Conservation (phyloP, 2,797 vertebrate species). For the Choloepus didactylus region DNA sequence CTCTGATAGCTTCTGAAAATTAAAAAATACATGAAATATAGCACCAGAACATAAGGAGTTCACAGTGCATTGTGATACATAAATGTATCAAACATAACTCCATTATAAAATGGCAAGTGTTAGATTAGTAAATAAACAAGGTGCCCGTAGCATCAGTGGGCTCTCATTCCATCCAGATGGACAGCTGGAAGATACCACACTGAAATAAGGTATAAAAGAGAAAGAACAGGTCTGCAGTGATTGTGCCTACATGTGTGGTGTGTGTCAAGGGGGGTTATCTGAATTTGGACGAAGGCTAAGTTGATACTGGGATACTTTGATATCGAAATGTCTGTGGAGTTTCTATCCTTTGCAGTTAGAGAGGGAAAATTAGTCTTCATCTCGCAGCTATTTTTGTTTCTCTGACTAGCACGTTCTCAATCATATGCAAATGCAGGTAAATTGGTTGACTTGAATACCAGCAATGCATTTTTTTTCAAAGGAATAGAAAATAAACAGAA, state of each 20-base stretch:
- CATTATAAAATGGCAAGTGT: too few relatives aligned
- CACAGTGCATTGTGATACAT: accelerated
- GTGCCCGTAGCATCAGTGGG: neutral
- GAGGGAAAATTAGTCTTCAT: neutral
- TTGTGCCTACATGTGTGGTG: accelerated
- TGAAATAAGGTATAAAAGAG: neutral
- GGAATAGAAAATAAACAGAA: neutral
- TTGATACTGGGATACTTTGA: neutral
- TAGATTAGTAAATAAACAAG: neutral
- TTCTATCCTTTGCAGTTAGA: neutral
- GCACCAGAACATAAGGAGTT: too few relatives aligned
- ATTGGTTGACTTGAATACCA: neutral
- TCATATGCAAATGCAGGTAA: accelerated
- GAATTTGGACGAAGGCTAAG: neutral
- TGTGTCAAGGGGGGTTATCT: neutral
- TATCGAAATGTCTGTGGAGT: accelerated
- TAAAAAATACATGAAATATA: neutral
- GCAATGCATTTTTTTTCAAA: neutral
- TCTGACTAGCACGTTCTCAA: neutral
- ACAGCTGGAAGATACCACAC: too few relatives aligned
- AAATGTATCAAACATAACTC: neutral
- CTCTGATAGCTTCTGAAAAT: neutral
- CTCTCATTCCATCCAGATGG: neutral
- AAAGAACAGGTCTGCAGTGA: too few relatives aligned
- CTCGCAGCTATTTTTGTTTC: accelerated